Evolutionary conservation across 2,113 vertebrate species (phyloP), one percentile per base, ranked within the genome.

Genomic region (Rhabdornis inornatus): DNA sequence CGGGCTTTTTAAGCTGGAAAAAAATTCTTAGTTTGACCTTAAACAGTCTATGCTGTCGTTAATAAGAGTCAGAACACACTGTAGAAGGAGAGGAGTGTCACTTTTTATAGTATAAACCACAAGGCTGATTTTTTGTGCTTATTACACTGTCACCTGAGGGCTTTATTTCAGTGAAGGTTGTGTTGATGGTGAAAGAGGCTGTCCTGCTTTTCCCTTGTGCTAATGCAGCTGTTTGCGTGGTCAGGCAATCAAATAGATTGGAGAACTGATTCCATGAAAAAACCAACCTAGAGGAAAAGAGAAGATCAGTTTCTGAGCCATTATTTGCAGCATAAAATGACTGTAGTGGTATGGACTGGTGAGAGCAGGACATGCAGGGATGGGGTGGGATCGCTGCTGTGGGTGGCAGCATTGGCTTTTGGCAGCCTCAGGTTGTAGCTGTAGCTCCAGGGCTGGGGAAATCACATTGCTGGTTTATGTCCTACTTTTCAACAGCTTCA

Each of bases 401-500:
- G 63, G 69, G 50, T 65, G 82, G 40, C 57, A 84, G 44, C 8
- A 1, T 3, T 57, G 45, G 59, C 55, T 94, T 80, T 88, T 96
- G 91, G 72, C 89, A 87, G 71, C 59, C 47, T 80, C 33, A 47
- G 18, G 60, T 63, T 60, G 68, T 70, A 87, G 77, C 83, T 75
- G 3, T 82, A 79, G 93, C 95, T 61, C 0, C 8, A 2, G 6
- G 94, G 91, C 91, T 87, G 77, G 53, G 74, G 68, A 96, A 88
- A 79, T 91, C 81, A 70, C 77, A 21, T 78, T 89, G 89, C 94
- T 92, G 19, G 42, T 92, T 94, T 37, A 45, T 84, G 95, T 97
- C 91, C 92, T 96, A 90, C 83, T 97, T 95, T 89, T 87, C 94
- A 86, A 42, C 89, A 87, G 89, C 94, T 91, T 91, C 83, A 53